Evolutionary conservation across 2,888 invertebrate genomes (phyloP), one percentile per base, ranked within the genome.

Genomic region (Homarus gammarus): DNA sequence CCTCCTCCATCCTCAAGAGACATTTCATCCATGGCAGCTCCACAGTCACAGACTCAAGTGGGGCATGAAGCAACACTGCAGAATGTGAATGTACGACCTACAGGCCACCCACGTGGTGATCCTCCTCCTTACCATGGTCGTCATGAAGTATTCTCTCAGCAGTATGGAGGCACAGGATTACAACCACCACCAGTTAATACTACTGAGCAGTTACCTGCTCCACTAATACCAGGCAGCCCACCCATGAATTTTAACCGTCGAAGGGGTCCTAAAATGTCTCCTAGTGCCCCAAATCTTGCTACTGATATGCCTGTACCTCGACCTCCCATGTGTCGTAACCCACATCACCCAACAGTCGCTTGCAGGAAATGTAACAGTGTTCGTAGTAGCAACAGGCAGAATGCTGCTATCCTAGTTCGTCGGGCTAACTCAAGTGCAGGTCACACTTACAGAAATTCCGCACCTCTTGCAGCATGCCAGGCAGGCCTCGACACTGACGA

Each of bases 321-420:
- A 8, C 89, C 89, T 22, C 68, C 90, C 31, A 86, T 90, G 40
- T 92, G 92, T 44, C 92, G 79, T 40, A 89, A 82, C 40, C 83
- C 88, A 10, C 92, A 92, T 49, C 92, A 90, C 31, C 90, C 92
- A 1, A 92, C 78, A 51, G 90, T 84, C 78, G 85, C 89, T 18
- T 92, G 92, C 64, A 90, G 89, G 40, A 92, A 90, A 22, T 92
- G 92, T 61, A 90, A 90, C 68, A 92, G 87, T 83, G 92, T 90
- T 1, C 90, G 92, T 44, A 85, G 88, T 27, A 92, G 90, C n/a
- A 88, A 92, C 49, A 81, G 92, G 27, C 90, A 92, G 40, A 92
- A 92, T 84, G 92, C 92, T 36, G 92, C 92, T 33, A 89, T 88
- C 77, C 72, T 92, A 12, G 92, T 92, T 22, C 90, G 92, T 6